These are phyloP conservation scores for Ecliptopera silaceata DNA, from an alignment of 2,888 invertebrate species.

Conservation along the genomic window DNA sequence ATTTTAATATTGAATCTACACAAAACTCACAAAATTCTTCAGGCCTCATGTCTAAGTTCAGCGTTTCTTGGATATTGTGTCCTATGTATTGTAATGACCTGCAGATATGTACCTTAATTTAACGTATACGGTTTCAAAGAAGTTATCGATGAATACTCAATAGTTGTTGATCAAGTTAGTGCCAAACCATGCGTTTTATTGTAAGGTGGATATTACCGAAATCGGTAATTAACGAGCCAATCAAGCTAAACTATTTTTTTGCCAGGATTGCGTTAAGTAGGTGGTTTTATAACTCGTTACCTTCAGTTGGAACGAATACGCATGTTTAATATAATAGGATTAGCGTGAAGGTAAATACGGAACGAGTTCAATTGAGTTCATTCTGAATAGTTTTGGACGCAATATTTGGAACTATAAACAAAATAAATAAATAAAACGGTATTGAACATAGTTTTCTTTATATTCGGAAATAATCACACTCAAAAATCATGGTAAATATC, in stretches of 20 bases:
- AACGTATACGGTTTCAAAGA: background rate
- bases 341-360: background rate
- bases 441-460: too few species aligned
- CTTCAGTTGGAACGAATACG: background rate
- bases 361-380: too few species aligned
- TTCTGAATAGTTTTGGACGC: too few species aligned
- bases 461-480: too few species aligned
- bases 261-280: constrained; percentile 2
- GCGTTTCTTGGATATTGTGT: too few species aligned
- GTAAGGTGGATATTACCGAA: constrained; percentile 16
- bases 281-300: background rate
- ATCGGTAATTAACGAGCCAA: constrained; percentile 1
- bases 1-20: too few species aligned
- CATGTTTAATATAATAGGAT: background rate
- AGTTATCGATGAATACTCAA: background rate
- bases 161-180: background rate
- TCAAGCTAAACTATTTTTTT: constrained; percentile 11
- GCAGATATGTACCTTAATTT: background rate
- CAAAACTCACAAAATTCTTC: too few species aligned
- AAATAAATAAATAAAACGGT: too few species aligned
- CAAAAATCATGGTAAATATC: too few species aligned
- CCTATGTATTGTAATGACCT: too few species aligned
- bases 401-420: too few species aligned
- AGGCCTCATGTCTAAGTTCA: too few species aligned
- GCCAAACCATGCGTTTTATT: constrained; percentile 20